These are phyloP conservation scores for Leptinotarsa undecemlineata DNA, from an alignment of 1,140 invertebrate genomes.

Conservation along the genomic window DNA sequence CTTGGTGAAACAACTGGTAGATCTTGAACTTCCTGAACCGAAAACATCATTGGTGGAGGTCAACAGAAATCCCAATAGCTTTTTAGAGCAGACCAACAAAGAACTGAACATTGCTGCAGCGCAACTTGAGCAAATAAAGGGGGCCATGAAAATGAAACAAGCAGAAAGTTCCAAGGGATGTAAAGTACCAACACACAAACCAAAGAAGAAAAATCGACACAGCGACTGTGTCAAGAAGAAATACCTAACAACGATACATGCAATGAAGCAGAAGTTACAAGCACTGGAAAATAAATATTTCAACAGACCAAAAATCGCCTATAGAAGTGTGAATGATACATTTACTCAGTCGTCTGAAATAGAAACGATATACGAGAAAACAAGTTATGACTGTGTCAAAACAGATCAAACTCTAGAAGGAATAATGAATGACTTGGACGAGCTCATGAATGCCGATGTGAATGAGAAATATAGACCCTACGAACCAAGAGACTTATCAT, in stretches of 20 bases:
- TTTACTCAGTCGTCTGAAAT: conserved; percentile 33
- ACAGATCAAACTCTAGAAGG: conserved; percentile 36
- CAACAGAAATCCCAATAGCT: background rate
- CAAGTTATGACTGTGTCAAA: conserved; percentile 28
- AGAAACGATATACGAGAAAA: conserved; percentile 32
- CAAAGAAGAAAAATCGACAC: conserved; percentile 14
- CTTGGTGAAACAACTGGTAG: conserved; percentile 10
- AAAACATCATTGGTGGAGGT: background rate
- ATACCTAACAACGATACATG: conserved; percentile 28
- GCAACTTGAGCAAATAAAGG: conserved; percentile 33
- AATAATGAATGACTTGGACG: conserved; percentile 29
- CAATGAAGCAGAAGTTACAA: conserved; percentile 33
- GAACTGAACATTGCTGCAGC: conserved; percentile 30
- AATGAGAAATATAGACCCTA: background rate
- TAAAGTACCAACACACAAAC: conserved; percentile 16
- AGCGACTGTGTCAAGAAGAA: conserved; percentile 13
- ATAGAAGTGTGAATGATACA: conserved; percentile 36
- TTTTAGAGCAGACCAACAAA: conserved; percentile 34
- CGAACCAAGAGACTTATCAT: background rate
- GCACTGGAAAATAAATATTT: conserved; percentile 43
- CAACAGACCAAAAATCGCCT: conserved; percentile 31
- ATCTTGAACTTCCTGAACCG: background rate
- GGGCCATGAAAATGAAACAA: conserved; percentile 22
- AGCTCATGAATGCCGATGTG: conserved; percentile 27
- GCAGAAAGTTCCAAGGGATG: conserved; percentile 15